Evolutionary conservation across 1,140 invertebrate genomes (phyloP), one percentile per base, ranked within the genome.

Genomic region (Panagrolaimus sp.): DNA sequence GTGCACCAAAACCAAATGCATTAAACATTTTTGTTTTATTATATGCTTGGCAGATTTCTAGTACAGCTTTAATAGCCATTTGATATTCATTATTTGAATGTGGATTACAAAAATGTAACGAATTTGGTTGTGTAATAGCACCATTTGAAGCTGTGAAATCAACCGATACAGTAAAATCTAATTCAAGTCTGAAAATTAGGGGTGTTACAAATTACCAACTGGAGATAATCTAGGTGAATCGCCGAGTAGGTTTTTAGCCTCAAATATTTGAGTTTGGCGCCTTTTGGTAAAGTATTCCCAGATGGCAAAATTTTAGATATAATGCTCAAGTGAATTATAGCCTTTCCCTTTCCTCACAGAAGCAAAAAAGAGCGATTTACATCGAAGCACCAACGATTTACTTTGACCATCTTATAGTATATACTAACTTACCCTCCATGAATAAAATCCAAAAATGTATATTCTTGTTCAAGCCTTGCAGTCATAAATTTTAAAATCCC

Each of bases 91-190:
- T 89, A 5, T 82, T 80, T 65, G 74, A 70, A 66, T 82, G 80
- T 0, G 82, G 77, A 72, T 84, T 84, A 25, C 87, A 84, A 76
- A 86, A 87, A 79, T 89, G 88, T 9, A 89, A 83, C 1, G 87
- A 88, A 9, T 82, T 76, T 0, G 87, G 84, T 14, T 83, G 77
- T 46, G 83, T 80, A 4, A 88, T 87, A 75, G 88, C 84, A 11
- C 88, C 88, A 84, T 89, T 89, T n/a, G 88, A 89, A 13, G 87
- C 88, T 16, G 89, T 89, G 76, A 90, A 89, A 81, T 90, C 89
- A 67, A 90, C 86, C 27, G 88, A 87, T 73, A 89, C 86, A 13
- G 87, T 87, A 72, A 86, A 88, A 78, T 88, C 85, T 9, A 89
- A 76, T 78, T 88, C 84, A 14, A 86, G 85, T 20, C 73, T 74